These are phyloP conservation scores for Zaprionus taronus DNA, from an alignment of 1,140 invertebrate genomes.

Conservation along the genomic window DNA sequence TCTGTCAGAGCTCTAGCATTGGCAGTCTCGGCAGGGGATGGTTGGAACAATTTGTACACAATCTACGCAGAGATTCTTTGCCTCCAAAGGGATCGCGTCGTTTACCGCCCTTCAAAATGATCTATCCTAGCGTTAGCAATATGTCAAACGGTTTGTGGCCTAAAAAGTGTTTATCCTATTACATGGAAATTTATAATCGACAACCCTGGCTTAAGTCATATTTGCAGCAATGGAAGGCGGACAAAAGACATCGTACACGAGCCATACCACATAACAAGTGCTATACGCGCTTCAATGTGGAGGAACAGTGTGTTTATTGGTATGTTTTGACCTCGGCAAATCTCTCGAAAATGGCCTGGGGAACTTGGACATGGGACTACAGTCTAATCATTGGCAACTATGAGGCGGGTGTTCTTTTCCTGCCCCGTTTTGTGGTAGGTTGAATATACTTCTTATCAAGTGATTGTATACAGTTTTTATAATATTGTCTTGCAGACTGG, in stretches of 20 bases:
- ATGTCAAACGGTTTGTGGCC: background rate
- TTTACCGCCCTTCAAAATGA: constrained; percentile 16
- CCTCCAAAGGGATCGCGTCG: background rate
- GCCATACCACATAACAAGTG: constrained; percentile 97
- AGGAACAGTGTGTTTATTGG: constrained; percentile 88
- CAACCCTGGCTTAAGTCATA: constrained; percentile 86
- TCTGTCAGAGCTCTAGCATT: constrained; percentile 95
- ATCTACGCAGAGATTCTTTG: background rate
- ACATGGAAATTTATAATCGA: background rate
- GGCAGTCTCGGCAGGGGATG: constrained; percentile 92
- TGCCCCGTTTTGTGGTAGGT: constrained; percentile 28
- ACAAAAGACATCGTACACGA: constrained; percentile 87
- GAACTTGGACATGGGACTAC: constrained; percentile 71
- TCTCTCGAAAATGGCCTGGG: constrained; percentile 97
- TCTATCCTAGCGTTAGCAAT: constrained; percentile 11
- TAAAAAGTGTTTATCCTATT: background rate
- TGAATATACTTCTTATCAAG: background rate
- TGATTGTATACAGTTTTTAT: background rate
- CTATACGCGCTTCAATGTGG: constrained; percentile 90
- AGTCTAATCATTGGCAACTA: constrained; percentile 5
- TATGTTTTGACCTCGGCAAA: constrained; percentile 96
- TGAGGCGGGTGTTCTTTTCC: constrained; percentile 17
- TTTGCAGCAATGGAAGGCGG: constrained; percentile 93
- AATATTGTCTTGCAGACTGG: constrained; percentile 40
- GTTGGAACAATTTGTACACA: constrained; percentile 86